These are phyloP conservation scores for Andrena camellia DNA, from an alignment of 2,888 invertebrate species.

Conservation along the genomic window DNA sequence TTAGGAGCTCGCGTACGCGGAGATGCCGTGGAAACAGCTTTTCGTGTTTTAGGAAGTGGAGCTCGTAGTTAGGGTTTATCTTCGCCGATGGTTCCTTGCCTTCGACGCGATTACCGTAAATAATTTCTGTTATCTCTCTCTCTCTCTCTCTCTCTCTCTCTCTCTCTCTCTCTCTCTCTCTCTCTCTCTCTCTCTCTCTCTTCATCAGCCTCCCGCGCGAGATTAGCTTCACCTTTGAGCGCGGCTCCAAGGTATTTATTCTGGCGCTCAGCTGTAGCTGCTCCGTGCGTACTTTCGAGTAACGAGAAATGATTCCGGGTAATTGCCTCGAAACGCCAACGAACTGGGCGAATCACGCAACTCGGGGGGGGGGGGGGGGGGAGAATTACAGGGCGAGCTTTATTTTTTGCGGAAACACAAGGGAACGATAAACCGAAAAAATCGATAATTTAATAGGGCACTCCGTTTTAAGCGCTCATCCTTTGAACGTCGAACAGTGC, in stretches of 20 bases:
- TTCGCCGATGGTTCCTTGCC: constrained; percentile 32
- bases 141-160: neutral
- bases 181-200: neutral
- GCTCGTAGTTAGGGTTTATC: constrained; percentile 20
- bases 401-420: neutral
- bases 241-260: constrained; percentile 22
- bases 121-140: constrained; percentile 31
- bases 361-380: neutral
- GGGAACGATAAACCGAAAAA: neutral
- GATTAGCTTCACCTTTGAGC: constrained; percentile 38
- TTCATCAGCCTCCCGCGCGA: neutral
- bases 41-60: constrained; percentile 16
- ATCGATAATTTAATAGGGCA: constrained; percentile 10
- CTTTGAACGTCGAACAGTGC: neutral
- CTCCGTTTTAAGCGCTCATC: neutral
- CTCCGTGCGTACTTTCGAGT: neutral
- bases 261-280: constrained; percentile 4
- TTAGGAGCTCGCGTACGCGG: constrained; percentile 3
- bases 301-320: constrained; percentile 32
- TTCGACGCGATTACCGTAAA: constrained; percentile 48
- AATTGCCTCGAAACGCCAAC: constrained; percentile 11
- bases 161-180: neutral
- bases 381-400: neutral
- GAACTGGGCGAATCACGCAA: neutral
- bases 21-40: constrained; percentile 11